Base-by-base conservation (phyloP, 2,797 vertebrate genomes). In the Pangasius sanitwongsei region DNA sequence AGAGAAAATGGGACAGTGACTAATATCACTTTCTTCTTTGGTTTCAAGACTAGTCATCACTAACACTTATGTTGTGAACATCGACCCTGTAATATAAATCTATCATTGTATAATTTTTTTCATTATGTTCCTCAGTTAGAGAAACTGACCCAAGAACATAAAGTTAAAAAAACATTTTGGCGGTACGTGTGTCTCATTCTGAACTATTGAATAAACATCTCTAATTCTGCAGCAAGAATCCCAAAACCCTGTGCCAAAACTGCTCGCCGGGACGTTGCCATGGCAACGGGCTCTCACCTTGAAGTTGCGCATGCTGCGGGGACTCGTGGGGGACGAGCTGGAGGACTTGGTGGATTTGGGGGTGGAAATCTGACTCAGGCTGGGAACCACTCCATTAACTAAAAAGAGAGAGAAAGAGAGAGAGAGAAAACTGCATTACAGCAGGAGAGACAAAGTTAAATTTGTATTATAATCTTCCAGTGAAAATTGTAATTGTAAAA, bases 271-370 rank as follows among this genome's bases (percentile, higher is more conserved):
- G 23, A 28, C 74, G 89, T 91, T 89, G 69, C 85, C 87, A 90
- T 87, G 88, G 59, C 59, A 18, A 87, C 41, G 15, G 34, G 70
- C 28, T 90, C 90, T 91, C 95, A 99, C 98, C 97, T 98, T 99
- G 83, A 98, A 95, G 92, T 95, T 95, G 75, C 95, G 95, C 92
- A 95, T 93, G 87, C 97, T 96, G 93, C 95, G 96, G 84, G 98
- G 98, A 93, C 98, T 98, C 84, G 97, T 98, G 88, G 98, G 98
- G 63, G 98, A 99, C 28, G 98, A 97, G 83, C 97, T 98, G 91
- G 97, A 98, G 84, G 98, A 99, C 94, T 99, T 99, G 0, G 97
- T 97, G 90, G 97, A 98, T 93, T 96, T 98, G 13, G 97, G 96
- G 88, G 97, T 97, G 53, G 97, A 98, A 87, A 98, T 95, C 6